A percentile compares a stretch with the other conserved stretches of the same genome.
Conservation (phyloP, 2,888 invertebrate species). For the Diarsia dahlii region DNA sequence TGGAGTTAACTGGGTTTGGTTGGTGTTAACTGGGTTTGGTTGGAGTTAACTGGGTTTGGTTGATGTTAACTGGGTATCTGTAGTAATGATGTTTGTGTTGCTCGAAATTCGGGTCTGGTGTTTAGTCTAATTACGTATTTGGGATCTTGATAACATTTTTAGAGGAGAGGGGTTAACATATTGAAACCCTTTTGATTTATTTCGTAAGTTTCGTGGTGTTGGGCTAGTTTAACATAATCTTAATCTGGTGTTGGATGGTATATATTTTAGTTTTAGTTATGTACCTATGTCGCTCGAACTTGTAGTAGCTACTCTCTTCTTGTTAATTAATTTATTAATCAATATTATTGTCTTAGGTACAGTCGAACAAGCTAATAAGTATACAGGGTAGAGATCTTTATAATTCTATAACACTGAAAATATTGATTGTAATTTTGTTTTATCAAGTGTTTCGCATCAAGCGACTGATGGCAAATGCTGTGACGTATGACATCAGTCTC, state of each 20-base stretch:
- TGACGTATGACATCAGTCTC: too few species aligned
- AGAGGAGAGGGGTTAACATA: not conserved
- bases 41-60: too few species aligned
- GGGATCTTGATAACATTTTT: not conserved
- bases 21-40: too few species aligned
- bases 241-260: not conserved
- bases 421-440: too few species aligned
- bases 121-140: not conserved
- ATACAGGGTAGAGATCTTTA: too few species aligned
- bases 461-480: too few species aligned
- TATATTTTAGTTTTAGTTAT: not conserved
- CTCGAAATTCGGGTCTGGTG: not conserved
- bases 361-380: too few species aligned
- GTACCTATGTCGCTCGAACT: slow-evolving; percentile 23
- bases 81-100: not conserved
- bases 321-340: not conserved
- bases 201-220: not conserved
- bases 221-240: not conserved
- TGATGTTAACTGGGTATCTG: not conserved
- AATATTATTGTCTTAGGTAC: not conserved
- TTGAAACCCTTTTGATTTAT: not conserved
- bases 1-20: not conserved
- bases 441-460: too few species aligned
- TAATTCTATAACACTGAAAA: too few species aligned
- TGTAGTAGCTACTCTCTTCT: slow-evolving; percentile 19